Evolutionary conservation across 2,888 invertebrate species (phyloP), one percentile per base, ranked within the genome.

Genomic region (Sarcophaga carnaria): DNA sequence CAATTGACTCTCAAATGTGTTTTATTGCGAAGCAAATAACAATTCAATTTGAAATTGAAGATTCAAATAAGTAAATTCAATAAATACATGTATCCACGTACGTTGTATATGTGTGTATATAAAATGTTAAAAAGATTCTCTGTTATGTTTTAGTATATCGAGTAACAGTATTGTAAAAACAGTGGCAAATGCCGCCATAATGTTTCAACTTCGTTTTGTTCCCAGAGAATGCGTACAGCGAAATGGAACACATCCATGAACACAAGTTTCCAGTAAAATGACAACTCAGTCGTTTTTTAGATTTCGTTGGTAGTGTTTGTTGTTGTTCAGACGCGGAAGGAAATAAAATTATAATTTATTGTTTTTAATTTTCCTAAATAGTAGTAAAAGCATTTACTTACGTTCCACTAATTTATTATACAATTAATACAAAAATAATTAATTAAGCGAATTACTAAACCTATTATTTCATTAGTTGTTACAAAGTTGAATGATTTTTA

Each of bases 121-220:
- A 54, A 54, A 54, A 54, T 72, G 60, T 27, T 11, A 71, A 54
- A 14, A 54, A 14, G 17, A 54, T 14, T 25, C 59, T 63, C 62
- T 84, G 80, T 75, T 66, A 78, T 54, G 69, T 6, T 22, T 27
- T 17, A 0, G 47, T 4, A 59, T 45, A 14, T n/a, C 27, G n/a
- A 62, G 12, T 74, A 80, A 83, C 77, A 83, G 80, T 49, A 49
- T 70, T 74, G 75, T 63, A 54, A 76, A 37, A 76, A 64, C 62
- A 62, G 77, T 82, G 60, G 27, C n/a, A 71, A 80, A 66, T 79
- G 85, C 83, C 79, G 85, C 85, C 87, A 88, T 88, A 76, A 80
- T 87, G 87, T 88, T 87, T 87, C 82, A 69, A 17, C n/a, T 54
- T 67, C 75, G 74, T 17, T 60, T 47, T n/a, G 45, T 80, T 49